Conservation (phyloP, 1,140 invertebrate species). For the Achroia grisella region DNA sequence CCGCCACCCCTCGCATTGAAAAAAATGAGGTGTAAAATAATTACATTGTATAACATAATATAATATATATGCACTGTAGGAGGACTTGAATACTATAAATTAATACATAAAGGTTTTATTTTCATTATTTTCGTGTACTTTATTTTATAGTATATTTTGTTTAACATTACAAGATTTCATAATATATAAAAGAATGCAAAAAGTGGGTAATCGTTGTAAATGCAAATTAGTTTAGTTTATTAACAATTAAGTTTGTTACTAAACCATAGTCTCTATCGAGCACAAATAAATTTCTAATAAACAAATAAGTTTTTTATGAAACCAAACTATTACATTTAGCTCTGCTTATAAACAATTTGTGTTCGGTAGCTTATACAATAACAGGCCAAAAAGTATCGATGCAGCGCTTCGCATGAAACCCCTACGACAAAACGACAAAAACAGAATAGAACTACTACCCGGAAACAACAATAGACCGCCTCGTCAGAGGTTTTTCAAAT, state of each 20-base stretch:
- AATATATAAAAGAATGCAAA: no score
- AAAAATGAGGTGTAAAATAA: conserved; percentile 1
- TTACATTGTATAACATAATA: background rate
- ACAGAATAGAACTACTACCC: conserved; percentile 17
- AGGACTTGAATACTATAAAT: background rate
- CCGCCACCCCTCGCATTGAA: background rate
- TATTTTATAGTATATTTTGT: no score
- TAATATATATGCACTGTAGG: background rate
- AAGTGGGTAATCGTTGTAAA: no score
- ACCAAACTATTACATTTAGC: no score
- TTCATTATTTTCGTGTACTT: no score
- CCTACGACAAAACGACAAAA: conserved; percentile 16
- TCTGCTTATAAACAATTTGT: conserved; percentile 5
- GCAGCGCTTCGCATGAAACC: conserved; percentile 2
- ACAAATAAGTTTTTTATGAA: no score
- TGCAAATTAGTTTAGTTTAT: no score
- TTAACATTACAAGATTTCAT: no score
- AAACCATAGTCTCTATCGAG: no score
- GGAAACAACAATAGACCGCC: conserved; percentile 22
- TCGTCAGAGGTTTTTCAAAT: conserved; percentile 26
- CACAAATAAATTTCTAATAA: no score
- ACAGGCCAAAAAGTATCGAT: conserved; percentile 1
- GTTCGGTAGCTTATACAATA: conserved; percentile 8
- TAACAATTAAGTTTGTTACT: no score
- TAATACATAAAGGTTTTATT: no score